Base-by-base conservation (phyloP, 2,113 vertebrate genomes). In the Coracopsis vasa region DNA sequence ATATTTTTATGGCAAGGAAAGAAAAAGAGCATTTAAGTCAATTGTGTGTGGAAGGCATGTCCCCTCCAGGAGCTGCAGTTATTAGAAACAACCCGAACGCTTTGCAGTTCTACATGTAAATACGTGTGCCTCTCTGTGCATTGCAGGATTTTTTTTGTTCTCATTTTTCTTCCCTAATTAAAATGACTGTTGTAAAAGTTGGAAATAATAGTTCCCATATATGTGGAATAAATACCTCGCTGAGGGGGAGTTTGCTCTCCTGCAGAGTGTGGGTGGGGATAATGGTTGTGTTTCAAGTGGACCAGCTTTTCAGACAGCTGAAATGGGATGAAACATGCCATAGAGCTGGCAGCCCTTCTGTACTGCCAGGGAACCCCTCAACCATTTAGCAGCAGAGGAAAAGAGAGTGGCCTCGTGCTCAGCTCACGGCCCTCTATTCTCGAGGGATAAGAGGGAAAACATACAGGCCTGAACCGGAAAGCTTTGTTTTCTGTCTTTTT, bases 131-230 rank as follows among this genome's bases (percentile, higher is more conserved):
- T 91, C 28, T 72, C 28, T 62, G 82, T 85, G 80, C 6, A 2
- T 78, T 95, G 65, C 66, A 65, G 78, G 42, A 41, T 60, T 92
- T 89, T 70, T 90, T n/a, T 64, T 89, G 60, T 61, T 93, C 33
- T 11, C 79, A 39, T 74, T 67, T 74, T 81, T 94, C 85, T 91
- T 54, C 61, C 80, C 75, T 71, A 94, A 93, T 86, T 88, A 81
- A 93, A 95, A 95, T 96, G 94, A 67, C 71, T 66, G 85, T 74
- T 67, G 87, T 78, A 94, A 91, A 75, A 39, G 83, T 91, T 82
- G 94, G 93, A 93, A 97, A 93, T 97, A 96, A 97, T 96, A 96
- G 91, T 95, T 67, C 54, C 90, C 95, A 97, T 97, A 77, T 97
- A 97, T 28, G 81, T 88, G 88, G 92, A 97, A 97, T 97, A 96